These are phyloP conservation scores for Melitaea athalia DNA, from an alignment of 2,888 invertebrate genomes.

Conservation along the genomic window DNA sequence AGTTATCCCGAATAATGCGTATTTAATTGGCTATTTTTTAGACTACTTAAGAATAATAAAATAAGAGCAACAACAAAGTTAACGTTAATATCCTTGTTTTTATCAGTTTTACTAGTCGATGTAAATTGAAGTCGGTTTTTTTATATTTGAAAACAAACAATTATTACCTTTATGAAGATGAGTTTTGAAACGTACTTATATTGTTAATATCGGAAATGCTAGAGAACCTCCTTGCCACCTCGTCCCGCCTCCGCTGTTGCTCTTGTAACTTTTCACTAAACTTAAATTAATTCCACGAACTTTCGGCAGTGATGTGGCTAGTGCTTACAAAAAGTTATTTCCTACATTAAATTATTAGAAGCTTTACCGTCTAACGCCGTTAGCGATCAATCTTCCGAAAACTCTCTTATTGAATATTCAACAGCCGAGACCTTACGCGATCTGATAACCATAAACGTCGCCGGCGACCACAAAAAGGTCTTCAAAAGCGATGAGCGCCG, in stretches of 20 bases:
- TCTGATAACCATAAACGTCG: conserved; percentile 11
- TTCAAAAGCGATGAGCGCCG: not conserved
- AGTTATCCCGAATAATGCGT: too few relatives aligned
- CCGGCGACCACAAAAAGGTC: not conserved
- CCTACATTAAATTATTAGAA: not conserved
- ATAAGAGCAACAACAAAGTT: too few relatives aligned
- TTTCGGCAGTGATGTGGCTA: not conserved
- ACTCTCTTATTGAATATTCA: conserved; percentile 15
- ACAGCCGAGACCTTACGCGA: conserved; percentile 8
- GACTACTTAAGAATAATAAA: too few relatives aligned
- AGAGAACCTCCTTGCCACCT: not conserved
- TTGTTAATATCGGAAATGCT: too few relatives aligned
- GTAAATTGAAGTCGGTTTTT: too few relatives aligned
- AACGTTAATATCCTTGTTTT: too few relatives aligned
- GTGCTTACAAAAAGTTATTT: not conserved
- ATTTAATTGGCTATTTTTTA: too few relatives aligned
- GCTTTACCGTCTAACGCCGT: not conserved
- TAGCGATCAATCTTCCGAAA: conserved; percentile 15
- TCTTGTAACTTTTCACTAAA: not conserved
- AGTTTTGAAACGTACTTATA: too few relatives aligned
- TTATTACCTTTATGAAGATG: too few relatives aligned
- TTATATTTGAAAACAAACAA: too few relatives aligned
- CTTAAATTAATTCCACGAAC: not conserved
- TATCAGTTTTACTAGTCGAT: too few relatives aligned
- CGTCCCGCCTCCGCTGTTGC: not conserved